Percentiles rank a stretch among this genome's conserved stretches.
These are phyloP conservation scores for Morelia viridis DNA, from an alignment of 2,797 vertebrate genomes.

Conservation along the genomic window DNA sequence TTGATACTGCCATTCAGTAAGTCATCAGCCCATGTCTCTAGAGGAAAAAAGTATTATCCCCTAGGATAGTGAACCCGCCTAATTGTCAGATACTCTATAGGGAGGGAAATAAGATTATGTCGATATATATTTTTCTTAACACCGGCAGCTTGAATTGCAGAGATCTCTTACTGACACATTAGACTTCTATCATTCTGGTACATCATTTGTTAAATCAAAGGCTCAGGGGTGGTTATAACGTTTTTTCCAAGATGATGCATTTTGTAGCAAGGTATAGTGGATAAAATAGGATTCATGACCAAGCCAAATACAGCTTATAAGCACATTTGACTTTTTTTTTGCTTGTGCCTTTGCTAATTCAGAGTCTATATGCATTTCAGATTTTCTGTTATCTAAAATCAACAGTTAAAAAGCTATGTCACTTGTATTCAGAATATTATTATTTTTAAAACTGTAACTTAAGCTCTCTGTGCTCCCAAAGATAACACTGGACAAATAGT, in stretches of 20 bases:
- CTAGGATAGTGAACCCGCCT: background rate
- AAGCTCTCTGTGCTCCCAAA: background rate
- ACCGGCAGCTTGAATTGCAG: conserved; percentile 2
- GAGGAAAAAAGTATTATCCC: background rate
- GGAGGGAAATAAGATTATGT: background rate
- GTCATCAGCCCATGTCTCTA: background rate
- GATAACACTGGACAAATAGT: background rate
- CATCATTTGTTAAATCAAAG: background rate
- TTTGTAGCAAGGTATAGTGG: background rate
- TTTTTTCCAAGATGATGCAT: background rate
- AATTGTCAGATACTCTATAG: background rate
- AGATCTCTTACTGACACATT: background rate
- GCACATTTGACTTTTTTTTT: background rate
- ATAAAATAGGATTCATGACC: background rate
- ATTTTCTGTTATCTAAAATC: background rate
- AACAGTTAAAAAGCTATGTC: background rate
- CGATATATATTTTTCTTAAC: background rate
- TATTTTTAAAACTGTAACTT: background rate
- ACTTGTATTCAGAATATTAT: background rate
- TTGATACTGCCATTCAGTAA: background rate
- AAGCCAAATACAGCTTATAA: background rate
- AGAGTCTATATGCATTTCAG: background rate
- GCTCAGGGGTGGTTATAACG: background rate
- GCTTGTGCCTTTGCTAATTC: background rate
- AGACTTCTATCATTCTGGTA: background rate